Conservation (phyloP, 2,888 invertebrate genomes). For the Diadromus collaris region DNA sequence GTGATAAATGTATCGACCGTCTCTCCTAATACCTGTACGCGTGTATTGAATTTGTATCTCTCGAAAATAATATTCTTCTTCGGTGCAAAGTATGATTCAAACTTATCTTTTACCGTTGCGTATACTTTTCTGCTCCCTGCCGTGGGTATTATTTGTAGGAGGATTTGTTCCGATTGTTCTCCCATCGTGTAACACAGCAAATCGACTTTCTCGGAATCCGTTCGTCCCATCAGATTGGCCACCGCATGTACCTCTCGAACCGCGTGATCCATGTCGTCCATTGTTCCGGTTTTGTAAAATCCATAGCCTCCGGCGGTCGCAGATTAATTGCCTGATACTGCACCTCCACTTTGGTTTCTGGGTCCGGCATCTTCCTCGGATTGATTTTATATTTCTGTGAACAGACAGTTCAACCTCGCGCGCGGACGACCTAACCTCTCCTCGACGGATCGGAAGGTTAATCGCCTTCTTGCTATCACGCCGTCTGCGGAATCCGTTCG, state of each 20-base stretch:
- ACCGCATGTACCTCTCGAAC: slow-evolving; percentile 58
- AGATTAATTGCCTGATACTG: too few species aligned
- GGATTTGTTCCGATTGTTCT: slow-evolving; percentile 63
- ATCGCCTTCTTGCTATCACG: too few species aligned
- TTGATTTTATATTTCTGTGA: too few species aligned
- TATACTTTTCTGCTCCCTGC: not conserved
- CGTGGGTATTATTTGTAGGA: slow-evolving; percentile 47
- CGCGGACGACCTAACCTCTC: too few species aligned
- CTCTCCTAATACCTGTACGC: slow-evolving; percentile 53
- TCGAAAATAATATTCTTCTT: slow-evolving; percentile 63
- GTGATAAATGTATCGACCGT: slow-evolving; percentile 58
- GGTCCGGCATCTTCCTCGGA: too few species aligned
- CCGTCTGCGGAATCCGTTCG: too few species aligned
- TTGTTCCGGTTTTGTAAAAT: slow-evolving; percentile 53
- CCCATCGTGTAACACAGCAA: slow-evolving; percentile 65
- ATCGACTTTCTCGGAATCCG: slow-evolving; percentile 59
- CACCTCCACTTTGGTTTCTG: too few species aligned
- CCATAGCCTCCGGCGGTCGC: too few species aligned
- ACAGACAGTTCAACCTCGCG: too few species aligned
- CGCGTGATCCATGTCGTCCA: slow-evolving; percentile 55
- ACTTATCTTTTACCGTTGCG: slow-evolving; percentile 17
- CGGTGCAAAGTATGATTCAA: slow-evolving; percentile 34
- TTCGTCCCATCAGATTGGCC: slow-evolving; percentile 39
- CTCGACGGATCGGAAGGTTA: too few species aligned
- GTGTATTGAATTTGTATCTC: slow-evolving; percentile 60